phyloP scores from a whole-genome alignment of 1,140 invertebrate species.

The Brachionus paranguensis region DNA sequence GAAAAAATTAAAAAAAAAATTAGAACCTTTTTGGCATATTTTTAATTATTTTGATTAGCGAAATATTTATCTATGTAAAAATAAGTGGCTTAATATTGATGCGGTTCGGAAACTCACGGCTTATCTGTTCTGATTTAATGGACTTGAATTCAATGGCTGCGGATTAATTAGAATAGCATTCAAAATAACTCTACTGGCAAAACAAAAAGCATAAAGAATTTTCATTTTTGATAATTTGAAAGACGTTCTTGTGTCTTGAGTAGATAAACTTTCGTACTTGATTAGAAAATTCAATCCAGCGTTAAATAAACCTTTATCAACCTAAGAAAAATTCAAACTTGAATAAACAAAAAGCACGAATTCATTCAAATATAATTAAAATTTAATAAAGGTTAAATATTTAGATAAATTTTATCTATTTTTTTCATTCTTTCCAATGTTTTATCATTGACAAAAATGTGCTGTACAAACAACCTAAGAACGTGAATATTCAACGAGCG shows the following conservation, averaged over 20 bases:
- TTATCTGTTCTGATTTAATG: neutral
- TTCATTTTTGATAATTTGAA: neutral
- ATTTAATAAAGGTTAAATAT: neutral
- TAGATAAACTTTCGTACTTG: neutral
- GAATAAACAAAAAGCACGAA: neutral
- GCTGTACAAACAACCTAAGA: neutral
- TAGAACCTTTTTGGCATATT: neutral
- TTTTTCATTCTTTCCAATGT: neutral
- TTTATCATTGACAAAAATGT: neutral
- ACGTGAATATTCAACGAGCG: neutral
- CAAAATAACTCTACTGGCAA: neutral
- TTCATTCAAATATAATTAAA: neutral
- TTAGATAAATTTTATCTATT: neutral
- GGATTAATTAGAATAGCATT: neutral
- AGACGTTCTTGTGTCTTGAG: neutral
- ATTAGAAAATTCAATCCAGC: neutral
- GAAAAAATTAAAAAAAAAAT: neutral
- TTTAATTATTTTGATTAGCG: neutral
- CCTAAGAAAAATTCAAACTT: neutral
- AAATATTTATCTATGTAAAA: neutral
- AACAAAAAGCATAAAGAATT: neutral
- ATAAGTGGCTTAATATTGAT: neutral
- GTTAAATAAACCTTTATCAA: neutral
- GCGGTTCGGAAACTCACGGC: neutral
- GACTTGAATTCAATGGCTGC: neutral